These are phyloP conservation scores for Equus przewalskii DNA, from an alignment of 2,113 vertebrate species.

Conservation along the genomic window DNA sequence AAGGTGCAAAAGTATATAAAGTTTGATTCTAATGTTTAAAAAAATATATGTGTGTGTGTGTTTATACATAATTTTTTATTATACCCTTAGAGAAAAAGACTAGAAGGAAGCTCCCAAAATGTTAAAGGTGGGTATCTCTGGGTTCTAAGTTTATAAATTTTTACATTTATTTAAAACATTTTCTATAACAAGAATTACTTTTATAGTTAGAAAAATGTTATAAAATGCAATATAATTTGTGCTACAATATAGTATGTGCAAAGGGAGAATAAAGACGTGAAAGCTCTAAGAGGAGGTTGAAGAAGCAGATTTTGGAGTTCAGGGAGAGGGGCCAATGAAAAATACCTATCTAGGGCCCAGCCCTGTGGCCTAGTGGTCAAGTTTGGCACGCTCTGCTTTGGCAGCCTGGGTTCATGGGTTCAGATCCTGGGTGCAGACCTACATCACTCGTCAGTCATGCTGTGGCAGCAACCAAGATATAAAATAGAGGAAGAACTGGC, in stretches of 20 bases:
- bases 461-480: too few relatives aligned
- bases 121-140: neutral
- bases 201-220: neutral
- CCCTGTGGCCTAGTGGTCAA: too few relatives aligned
- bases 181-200: slow-evolving; percentile 13
- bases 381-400: too few relatives aligned
- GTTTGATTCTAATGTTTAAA: neutral
- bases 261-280: neutral
- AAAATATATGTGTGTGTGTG: neutral
- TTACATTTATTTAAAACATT: slow-evolving; percentile 2
- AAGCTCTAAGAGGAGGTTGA: neutral
- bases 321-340: neutral
- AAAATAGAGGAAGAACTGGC: too few relatives aligned
- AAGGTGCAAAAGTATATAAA: neutral
- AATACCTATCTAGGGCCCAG: neutral
- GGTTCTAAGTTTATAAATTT: neutral
- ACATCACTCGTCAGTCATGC: too few relatives aligned
- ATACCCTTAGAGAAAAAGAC: neutral
- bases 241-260: neutral
- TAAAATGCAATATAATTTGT: neutral
- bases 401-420: too few relatives aligned
- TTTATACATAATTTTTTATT: neutral
- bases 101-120: neutral
- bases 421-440: too few relatives aligned
- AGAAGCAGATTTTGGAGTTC: neutral